Conservation (phyloP, 2,888 invertebrate species). For the Adineta ricciae region DNA sequence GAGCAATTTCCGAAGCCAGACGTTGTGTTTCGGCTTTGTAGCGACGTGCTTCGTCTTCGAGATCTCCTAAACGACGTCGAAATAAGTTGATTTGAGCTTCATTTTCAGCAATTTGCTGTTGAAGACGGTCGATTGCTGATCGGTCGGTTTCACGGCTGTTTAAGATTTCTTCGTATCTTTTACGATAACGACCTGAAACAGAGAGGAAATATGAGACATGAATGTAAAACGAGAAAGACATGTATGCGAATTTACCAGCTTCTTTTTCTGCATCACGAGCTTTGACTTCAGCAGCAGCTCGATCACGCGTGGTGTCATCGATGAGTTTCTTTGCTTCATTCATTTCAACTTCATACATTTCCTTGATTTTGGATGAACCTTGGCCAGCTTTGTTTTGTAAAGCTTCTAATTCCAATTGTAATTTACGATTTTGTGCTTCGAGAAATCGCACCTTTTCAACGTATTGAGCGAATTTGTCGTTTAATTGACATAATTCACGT, state of each 20-base stretch:
- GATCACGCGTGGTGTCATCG: constrained; percentile 52
- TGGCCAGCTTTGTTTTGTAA: constrained; percentile 47
- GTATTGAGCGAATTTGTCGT: constrained; percentile 54
- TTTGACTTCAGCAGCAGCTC: constrained; percentile 52
- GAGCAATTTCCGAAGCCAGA: constrained; percentile 28
- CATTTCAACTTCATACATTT: constrained; percentile 53
- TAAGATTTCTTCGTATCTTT: constrained; percentile 32
- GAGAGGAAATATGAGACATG: background rate
- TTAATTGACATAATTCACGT: constrained; percentile 40
- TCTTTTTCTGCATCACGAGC: constrained; percentile 33
- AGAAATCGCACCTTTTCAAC: constrained; percentile 51
- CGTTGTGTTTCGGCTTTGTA: constrained; percentile 34
- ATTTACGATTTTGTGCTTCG: constrained; percentile 50
- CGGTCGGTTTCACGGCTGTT: constrained; percentile 31
- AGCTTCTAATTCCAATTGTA: constrained; percentile 46
- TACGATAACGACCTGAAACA: constrained; percentile 16
- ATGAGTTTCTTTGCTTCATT: constrained; percentile 52
- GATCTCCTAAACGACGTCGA: constrained; percentile 30
- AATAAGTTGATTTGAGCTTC: constrained; percentile 34
- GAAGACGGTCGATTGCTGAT: constrained; percentile 27
- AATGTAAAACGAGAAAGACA: constrained; percentile 33
- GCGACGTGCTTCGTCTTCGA: constrained; percentile 34
- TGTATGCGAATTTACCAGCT: constrained; percentile 38
- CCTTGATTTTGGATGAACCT: constrained; percentile 47
- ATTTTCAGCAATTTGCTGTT: constrained; percentile 34